Evolutionary conservation across 2,113 vertebrate species (phyloP).

Genomic region (Malaclemys terrapin): DNA sequence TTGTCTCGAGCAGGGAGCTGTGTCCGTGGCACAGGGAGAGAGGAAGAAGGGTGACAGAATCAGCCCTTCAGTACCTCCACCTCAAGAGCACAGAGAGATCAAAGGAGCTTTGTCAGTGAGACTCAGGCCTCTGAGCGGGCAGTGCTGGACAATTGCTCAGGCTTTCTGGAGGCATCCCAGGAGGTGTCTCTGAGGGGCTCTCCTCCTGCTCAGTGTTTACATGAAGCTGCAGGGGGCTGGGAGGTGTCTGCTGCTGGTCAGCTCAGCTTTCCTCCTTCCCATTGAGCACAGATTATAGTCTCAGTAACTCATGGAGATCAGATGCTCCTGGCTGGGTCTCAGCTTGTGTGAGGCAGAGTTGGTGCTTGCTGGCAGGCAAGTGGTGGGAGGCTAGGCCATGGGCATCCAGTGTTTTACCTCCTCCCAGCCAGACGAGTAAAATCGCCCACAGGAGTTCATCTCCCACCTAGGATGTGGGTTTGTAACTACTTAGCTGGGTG

Average conservation of each 20-base stretch:
- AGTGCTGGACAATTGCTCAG: neutral
- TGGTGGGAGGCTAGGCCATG: too few relatives aligned
- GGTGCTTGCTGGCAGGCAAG: neutral
- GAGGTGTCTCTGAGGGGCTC: too few relatives aligned
- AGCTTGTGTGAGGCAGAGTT: neutral
- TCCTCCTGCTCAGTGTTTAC: neutral
- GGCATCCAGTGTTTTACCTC: neutral
- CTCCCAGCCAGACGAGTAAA: neutral
- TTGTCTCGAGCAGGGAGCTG: neutral
- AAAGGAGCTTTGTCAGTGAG: too few relatives aligned
- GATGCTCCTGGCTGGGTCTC: too few relatives aligned
- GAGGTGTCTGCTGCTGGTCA: neutral
- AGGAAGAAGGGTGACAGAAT: neutral
- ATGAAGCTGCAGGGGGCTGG: neutral
- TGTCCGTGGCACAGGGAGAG: too few relatives aligned
- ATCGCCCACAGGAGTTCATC: neutral
- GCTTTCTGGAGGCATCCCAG: too few relatives aligned
- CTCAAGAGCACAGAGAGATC: neutral
- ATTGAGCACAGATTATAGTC: too few relatives aligned
- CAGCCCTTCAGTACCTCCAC: neutral
- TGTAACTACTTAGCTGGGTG: neutral
- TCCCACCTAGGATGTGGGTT: neutral
- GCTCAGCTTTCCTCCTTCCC: too few relatives aligned
- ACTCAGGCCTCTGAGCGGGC: neutral
- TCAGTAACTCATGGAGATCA: too few relatives aligned